Conservation (phyloP, 2,797 vertebrate genomes). For the Lithobates sylvaticus region DNA sequence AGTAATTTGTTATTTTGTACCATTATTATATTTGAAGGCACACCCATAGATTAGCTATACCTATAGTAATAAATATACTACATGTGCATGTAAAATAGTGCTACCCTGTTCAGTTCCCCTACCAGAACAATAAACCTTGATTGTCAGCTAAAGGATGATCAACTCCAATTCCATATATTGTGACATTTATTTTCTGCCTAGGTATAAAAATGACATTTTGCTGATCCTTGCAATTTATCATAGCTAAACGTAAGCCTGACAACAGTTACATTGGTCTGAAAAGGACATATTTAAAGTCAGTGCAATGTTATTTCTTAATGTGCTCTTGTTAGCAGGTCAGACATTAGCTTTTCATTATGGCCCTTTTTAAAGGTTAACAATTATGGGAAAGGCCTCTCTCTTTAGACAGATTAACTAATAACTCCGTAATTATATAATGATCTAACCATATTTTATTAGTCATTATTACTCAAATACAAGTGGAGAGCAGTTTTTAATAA, state of each 20-base stretch:
- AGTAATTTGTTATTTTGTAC: too few relatives aligned
- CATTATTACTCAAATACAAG: constrained; percentile 35
- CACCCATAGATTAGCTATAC: too few relatives aligned
- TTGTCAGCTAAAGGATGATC: too few relatives aligned
- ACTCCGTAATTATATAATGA: constrained; percentile 32
- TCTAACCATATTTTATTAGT: constrained; percentile 41
- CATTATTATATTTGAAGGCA: too few relatives aligned
- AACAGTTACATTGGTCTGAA: not conserved
- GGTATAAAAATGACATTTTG: not conserved
- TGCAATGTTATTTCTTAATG: constrained; percentile 14
- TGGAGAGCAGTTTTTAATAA: constrained; percentile 17
- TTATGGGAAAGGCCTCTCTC: constrained; percentile 26
- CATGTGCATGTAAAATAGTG: too few relatives aligned
- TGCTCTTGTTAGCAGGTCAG: constrained; percentile 21
- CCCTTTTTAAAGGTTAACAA: constrained; percentile 49
- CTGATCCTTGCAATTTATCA: not conserved
- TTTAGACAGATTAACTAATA: constrained; percentile 41
- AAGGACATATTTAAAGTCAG: not conserved
- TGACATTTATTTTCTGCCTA: not conserved
- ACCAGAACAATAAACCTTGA: too few relatives aligned
- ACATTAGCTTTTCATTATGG: constrained; percentile 46
- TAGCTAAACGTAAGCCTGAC: not conserved
- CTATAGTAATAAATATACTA: too few relatives aligned
- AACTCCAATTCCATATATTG: not conserved
- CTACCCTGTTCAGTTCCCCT: too few relatives aligned